Conservation (phyloP, 2,797 vertebrate genomes). For the Muscicapa striata region DNA sequence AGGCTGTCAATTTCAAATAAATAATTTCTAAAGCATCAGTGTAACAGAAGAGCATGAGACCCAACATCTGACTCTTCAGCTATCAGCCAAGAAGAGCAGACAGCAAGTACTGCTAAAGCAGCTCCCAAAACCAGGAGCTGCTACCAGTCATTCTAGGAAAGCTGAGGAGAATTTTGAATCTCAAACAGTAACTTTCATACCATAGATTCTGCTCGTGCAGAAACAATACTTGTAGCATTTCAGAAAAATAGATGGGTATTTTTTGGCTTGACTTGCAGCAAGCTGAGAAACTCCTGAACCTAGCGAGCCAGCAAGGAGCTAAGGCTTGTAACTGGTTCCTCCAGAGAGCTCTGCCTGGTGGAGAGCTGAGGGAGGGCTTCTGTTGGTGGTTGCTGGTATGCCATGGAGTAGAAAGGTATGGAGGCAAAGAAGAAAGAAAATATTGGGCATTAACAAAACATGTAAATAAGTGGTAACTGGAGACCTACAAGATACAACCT, state of each 20-base stretch:
- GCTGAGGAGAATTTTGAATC: too few species aligned
- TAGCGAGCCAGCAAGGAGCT: not conserved
- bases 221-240: not conserved
- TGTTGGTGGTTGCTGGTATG: not conserved
- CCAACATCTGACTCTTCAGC: not conserved
- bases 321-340: not conserved
- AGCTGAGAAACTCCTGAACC: not conserved
- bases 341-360: not conserved
- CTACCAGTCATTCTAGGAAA: too few species aligned
- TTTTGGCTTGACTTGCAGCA: not conserved
- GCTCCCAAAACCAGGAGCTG: too few species aligned
- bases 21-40: not conserved
- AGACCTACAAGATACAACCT: not conserved
- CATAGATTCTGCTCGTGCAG: too few species aligned
- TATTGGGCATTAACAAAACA: not conserved
- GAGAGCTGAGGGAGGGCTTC: not conserved
- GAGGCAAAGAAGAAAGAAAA: not conserved
- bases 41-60: not conserved
- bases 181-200: too few species aligned
- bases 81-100: too few species aligned
- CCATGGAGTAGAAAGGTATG: not conserved
- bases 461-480: not conserved
- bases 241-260: not conserved
- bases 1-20: not conserved
- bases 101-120: too few species aligned